phyloP scores from a whole-genome alignment of 1,140 invertebrate species.

The Drosophila kohkoa region DNA sequence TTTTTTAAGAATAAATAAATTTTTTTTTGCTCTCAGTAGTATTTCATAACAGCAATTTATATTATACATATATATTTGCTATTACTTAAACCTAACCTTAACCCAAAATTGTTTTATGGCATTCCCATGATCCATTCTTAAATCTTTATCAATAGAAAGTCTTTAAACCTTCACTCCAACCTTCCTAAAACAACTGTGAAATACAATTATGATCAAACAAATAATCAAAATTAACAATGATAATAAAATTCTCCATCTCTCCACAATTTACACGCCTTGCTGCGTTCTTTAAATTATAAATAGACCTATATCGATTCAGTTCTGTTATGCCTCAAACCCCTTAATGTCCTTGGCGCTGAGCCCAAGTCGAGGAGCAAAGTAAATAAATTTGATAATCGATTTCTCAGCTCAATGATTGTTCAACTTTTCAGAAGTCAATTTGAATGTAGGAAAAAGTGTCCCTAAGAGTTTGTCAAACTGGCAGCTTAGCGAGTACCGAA shows the following conservation, averaged over 20 bases:
- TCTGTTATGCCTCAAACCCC: slow-evolving; percentile 7
- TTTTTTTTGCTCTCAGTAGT: no score
- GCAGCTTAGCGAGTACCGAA: slow-evolving; percentile 16
- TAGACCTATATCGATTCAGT: slow-evolving; percentile 17
- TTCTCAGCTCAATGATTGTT: slow-evolving; percentile 38
- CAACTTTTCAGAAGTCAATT: slow-evolving; percentile 27
- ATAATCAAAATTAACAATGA: background rate
- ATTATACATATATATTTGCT: no score
- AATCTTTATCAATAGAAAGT: no score
- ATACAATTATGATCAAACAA: no score
- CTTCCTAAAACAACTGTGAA: no score
- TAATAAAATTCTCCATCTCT: background rate
- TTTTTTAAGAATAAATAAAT: no score
- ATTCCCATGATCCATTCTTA: no score
- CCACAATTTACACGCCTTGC: background rate
- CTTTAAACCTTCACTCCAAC: no score
- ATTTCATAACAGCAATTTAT: no score
- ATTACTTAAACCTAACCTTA: no score
- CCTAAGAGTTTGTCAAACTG: slow-evolving; percentile 12
- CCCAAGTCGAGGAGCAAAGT: slow-evolving; percentile 9
- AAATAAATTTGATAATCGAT: slow-evolving; percentile 45
- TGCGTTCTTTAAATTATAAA: slow-evolving; percentile 14
- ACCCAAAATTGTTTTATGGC: no score
- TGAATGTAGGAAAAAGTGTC: slow-evolving; percentile 29
- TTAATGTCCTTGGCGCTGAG: slow-evolving; percentile 10